Evolutionary conservation across 1,140 invertebrate genomes (phyloP), one percentile per base, ranked within the genome.

Genomic region (Cheumatopsyche charites): DNA sequence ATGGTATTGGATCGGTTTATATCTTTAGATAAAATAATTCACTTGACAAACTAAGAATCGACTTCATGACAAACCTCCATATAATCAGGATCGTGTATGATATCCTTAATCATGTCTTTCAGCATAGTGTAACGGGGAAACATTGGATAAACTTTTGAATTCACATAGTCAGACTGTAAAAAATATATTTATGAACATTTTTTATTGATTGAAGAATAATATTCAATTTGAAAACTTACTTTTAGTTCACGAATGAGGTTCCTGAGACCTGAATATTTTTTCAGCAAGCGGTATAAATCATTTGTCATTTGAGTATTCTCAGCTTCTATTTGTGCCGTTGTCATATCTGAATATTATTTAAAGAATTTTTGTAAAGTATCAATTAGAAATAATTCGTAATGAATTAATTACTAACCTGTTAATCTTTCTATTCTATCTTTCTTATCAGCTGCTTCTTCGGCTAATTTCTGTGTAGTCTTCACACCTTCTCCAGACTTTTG

Each of bases 281-380:
- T 96, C 62, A 97, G 82, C 62, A 96, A 86, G 78, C 94, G 88
- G 80, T 96, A 96, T 55, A 97, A 86, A 80, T 96, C 94, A 80
- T 96, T 96, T 74, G 93, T 96, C 88, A 96, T 90, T 82, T 94
- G 93, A n/a, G 93, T 96, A 79, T 96, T 96, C 81, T 97, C 94
- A 7, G 90, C 88, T 80, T 95, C 92, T 75, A 97, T 95, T 82
- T 95, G 93, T n/a, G 91, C 90, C 45, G 92, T 94, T 67, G 92
- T 95, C 91, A 95, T 93, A 81, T 92, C 94, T 96, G 85, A 55
- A 88, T 87, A 17, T 15, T 11, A 41, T 19, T 19, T n/a, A 15
- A 5, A 49, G 13, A 49, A 5, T 49, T 5, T 3, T 4, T 15
- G 17, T n/a, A 49, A 5, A 36, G 3, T 36, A 3, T 36, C 29